Evolutionary conservation across 2,888 invertebrate species (phyloP), one percentile per base, ranked within the genome.

Genomic region (Melanostoma mellinum): DNA sequence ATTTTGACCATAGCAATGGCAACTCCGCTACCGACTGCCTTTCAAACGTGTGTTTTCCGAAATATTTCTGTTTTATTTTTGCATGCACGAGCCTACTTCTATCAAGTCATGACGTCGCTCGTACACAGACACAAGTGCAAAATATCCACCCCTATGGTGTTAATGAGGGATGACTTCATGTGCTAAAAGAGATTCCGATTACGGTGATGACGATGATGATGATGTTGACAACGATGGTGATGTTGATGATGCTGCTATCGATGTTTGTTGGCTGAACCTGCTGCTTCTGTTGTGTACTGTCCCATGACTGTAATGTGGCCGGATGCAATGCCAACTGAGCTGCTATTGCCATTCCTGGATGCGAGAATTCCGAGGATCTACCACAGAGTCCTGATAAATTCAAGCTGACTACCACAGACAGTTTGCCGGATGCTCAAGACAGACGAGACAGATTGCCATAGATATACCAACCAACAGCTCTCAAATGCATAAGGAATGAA

Each of bases 111-210:
- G 20, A 20, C 20, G 20, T 20, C 20, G 20, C 20, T 20, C 20
- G 20, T 20, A 20, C 20, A 78, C 82, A 58, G 73, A 73, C 58
- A 82, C 82, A 68, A 58, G 48, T 46, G 63, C 78, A 78, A 48
- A 63, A 48, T 40, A 74, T 78, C 53, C 52, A 65, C 65, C 71
- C 61, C 38, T 44, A 10, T 61, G 40, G 52, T 38, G 56, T 56
- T 78, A 78, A 82, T 74, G 78, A 78, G 78, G 63, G 78, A 78
- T 69, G 65, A 56, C 73, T 82, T 73, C 72, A 53, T 78, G 73
- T 68, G 36, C 46, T 53, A 72, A 68, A 78, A 60, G 69, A 63
- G 68, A 74, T 56, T 44, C 63, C 55, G 65, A 72, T 56, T 63
- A 77, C 48, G 72, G 55, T 52, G 67, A 52, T 75, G 68, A 58